Base-by-base conservation (phyloP, 2,797 vertebrate genomes). In the Tamandua tetradactyla region DNA sequence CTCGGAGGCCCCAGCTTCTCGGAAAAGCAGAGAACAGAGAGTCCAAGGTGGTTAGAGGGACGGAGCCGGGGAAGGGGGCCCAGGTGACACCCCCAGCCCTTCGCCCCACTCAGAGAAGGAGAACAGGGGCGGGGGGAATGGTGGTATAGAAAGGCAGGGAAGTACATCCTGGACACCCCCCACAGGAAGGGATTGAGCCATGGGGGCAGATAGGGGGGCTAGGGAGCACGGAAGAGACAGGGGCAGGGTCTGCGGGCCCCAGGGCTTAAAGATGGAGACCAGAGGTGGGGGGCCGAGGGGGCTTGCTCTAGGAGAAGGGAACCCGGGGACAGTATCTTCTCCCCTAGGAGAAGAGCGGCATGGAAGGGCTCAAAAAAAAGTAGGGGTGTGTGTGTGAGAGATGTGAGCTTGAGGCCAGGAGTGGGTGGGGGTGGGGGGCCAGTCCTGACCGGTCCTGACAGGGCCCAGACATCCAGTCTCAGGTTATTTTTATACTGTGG, bases 401-500 rank as follows among this genome's bases (percentile, higher is more conserved):
- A 88, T 2, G 59, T 18, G 81, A 93, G 74, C 52, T 90, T 22
- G 69, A 89, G 79, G 75, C 91, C 87, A 69, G 69, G 92, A 95
- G 55, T 30, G 87, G 90, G 80, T 91, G 78, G 66, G 94, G 91
- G 78, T 62, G 94, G 91, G 95, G 80, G 95, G 96, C 94, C 47
- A 8, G 97, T 96, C 93, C 92, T 95, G 93, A 95, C 97, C 25
- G 10, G 97, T 96, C 92, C 96, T 96, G 94, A 96, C 96, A 97
- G 82, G 92, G 76, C 94, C 92, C 96, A 97, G 96, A 96, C 96
- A 93, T 82, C 88, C 94, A 94, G 97, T 85, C 96, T 93, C 90
- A 95, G 92, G 97, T 94, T 97, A 97, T 97, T 97, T 97, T 97
- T 97, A 97, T 81, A 91, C 96, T 95, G 97, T 95, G 97, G 97